phyloP scores from a whole-genome alignment of 2,113 vertebrate species.

The Peromyscus maniculatus region DNA sequence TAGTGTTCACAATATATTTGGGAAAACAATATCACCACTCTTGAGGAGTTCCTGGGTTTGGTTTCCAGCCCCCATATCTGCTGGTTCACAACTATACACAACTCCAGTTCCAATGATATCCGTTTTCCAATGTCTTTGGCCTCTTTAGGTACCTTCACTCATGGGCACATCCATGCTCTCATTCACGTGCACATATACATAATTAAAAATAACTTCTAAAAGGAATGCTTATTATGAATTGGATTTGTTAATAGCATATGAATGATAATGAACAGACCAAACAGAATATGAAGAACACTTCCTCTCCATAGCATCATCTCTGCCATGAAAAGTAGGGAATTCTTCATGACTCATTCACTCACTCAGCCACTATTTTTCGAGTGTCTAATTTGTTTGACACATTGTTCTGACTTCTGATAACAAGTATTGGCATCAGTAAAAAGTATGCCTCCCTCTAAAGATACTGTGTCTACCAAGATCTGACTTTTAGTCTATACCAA shows the following conservation, averaged over 20 bases:
- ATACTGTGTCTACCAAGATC: not conserved
- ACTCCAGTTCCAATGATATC: not conserved
- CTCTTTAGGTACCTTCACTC: not conserved
- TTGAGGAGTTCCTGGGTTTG: not conserved
- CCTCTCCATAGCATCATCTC: not conserved
- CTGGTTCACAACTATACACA: not conserved
- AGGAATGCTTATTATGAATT: not conserved
- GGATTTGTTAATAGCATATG: not conserved
- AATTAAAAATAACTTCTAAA: not conserved
- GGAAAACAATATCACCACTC: too few species aligned
- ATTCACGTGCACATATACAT: not conserved
- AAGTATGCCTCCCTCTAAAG: not conserved
- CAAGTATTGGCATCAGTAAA: not conserved
- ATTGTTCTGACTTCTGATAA: not conserved
- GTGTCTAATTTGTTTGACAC: not conserved
- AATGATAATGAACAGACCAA: not conserved
- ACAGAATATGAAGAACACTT: not conserved
- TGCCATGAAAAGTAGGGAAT: not conserved
- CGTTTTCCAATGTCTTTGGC: not conserved
- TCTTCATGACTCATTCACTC: not conserved
- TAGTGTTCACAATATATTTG: too few species aligned
- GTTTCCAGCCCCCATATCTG: too few species aligned
- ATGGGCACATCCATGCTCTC: fast-evolving
- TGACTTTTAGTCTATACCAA: not conserved
- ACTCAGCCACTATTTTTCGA: not conserved